Percentiles rank a stretch among this genome's conserved stretches.
These are phyloP conservation scores for Hololepta plana DNA, from an alignment of 2,888 invertebrate genomes.

Conservation along the genomic window DNA sequence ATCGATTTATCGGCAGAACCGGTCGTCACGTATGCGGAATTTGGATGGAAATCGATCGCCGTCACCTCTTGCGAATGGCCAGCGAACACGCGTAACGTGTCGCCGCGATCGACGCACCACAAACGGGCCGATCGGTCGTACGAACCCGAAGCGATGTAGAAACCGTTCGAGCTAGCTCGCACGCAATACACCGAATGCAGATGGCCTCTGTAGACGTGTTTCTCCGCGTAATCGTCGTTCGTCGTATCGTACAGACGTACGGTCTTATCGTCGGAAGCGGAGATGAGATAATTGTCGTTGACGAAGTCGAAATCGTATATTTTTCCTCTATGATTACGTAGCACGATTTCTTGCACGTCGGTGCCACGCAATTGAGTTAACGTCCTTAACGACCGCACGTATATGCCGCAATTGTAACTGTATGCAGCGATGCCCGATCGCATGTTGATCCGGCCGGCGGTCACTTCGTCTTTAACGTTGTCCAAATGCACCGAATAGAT, in stretches of 20 bases:
- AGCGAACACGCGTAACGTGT: constrained; percentile 66
- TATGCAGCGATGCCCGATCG: constrained; percentile 17
- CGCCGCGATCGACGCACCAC: constrained; percentile 66
- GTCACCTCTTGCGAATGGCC: constrained; percentile 83
- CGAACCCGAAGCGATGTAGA: constrained; percentile 63
- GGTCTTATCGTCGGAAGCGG: constrained; percentile 21
- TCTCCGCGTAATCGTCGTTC: constrained; percentile 14
- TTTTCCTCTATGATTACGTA: constrained; percentile 18
- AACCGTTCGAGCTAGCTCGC: constrained; percentile 46
- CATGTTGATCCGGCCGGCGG: constrained; percentile 20
- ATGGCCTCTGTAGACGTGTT: constrained; percentile 46
- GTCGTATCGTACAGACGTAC: constrained; percentile 20
- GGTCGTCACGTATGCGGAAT: constrained; percentile 74
- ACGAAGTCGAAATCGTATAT: constrained; percentile 20
- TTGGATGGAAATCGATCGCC: constrained; percentile 81
- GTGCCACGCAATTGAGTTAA: constrained; percentile 14
- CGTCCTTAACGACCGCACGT: constrained; percentile 16
- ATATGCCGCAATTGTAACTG: constrained; percentile 18
- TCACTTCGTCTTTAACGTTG: constrained; percentile 17
- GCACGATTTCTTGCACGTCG: constrained; percentile 12
- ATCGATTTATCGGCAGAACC: constrained; percentile 83
- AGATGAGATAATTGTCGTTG: constrained; percentile 16
- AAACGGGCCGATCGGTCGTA: constrained; percentile 64
- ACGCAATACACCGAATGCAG: constrained; percentile 82
- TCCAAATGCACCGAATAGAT: constrained; percentile 17